A percentile compares a stretch with the other conserved stretches of the same genome.
phyloP scores from a whole-genome alignment of 2,888 invertebrate genomes.

The Saturnia japonica region DNA sequence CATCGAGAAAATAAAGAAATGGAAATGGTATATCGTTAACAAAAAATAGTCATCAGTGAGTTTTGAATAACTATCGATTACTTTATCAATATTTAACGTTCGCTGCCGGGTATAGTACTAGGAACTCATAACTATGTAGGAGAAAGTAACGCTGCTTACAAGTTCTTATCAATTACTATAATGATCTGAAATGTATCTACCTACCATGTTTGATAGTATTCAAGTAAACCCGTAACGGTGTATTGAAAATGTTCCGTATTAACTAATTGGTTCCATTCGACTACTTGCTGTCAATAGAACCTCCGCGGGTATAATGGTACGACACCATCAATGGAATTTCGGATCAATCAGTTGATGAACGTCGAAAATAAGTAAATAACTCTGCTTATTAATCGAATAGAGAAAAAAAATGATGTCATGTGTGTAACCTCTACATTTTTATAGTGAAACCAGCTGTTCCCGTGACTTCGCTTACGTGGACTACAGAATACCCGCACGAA shows the following conservation, averaged over 20 bases:
- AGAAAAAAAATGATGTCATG: no score
- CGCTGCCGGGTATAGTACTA: background rate
- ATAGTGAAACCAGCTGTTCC: no score
- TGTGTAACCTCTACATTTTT: no score
- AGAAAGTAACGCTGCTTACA: background rate
- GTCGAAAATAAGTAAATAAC: background rate
- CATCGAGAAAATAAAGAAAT: no score
- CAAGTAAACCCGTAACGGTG: background rate
- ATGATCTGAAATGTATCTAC: background rate
- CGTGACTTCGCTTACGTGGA: no score
- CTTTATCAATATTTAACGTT: no score
- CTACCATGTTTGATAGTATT: background rate
- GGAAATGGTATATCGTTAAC: no score
- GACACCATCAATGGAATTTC: background rate
- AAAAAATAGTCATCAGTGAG: no score
- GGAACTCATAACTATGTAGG: background rate
- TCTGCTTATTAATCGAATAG: background rate
- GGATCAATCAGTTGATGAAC: background rate
- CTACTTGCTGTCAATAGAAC: background rate
- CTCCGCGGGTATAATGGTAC: background rate
- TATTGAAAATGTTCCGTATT: background rate
- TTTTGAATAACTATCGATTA: no score
- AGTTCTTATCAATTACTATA: constrained; percentile 3
- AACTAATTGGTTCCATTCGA: constrained; percentile 7
- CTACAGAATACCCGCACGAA: no score